phyloP scores from a whole-genome alignment of 1,140 invertebrate genomes.

The Lepidotrigona ventralis region DNA sequence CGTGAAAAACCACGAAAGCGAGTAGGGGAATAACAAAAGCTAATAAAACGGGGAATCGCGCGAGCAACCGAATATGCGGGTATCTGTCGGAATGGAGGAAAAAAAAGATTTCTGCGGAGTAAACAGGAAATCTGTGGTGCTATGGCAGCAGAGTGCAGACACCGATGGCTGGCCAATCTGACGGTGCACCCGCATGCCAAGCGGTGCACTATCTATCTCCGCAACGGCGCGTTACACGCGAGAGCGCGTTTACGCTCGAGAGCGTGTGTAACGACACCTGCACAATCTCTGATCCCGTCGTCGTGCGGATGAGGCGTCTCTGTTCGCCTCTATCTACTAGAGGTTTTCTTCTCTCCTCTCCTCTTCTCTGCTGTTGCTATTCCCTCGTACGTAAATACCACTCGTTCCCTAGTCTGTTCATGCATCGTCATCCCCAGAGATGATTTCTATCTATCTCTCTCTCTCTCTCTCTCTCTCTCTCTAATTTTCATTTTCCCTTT shows the following conservation, averaged over 20 bases:
- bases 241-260: constrained; percentile 41
- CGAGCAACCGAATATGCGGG: constrained; percentile 29
- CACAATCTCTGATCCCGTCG: constrained; percentile 42
- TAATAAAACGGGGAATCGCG: constrained; percentile 17
- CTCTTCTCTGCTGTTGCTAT: not conserved
- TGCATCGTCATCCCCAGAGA: constrained; percentile 17
- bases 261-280: constrained; percentile 47
- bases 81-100: not conserved
- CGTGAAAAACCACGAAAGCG: not conserved
- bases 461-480: rapidly evolving
- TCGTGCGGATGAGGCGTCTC: not conserved
- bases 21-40: constrained; percentile 8
- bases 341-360: constrained; percentile 23
- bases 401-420: not conserved
- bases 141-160: not conserved
- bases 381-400: not conserved
- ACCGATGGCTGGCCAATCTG: constrained; percentile 15
- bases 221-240: constrained; percentile 6
- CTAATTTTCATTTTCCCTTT: not conserved
- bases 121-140: constrained; percentile 35
- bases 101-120: constrained; percentile 11
- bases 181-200: constrained; percentile 45
- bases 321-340: not conserved
- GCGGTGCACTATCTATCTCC: constrained; percentile 28
- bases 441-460: not conserved